Evolutionary conservation across 2,797 vertebrate genomes (phyloP), one percentile per base, ranked within the genome.

Genomic region (Sebastes itinus): DNA sequence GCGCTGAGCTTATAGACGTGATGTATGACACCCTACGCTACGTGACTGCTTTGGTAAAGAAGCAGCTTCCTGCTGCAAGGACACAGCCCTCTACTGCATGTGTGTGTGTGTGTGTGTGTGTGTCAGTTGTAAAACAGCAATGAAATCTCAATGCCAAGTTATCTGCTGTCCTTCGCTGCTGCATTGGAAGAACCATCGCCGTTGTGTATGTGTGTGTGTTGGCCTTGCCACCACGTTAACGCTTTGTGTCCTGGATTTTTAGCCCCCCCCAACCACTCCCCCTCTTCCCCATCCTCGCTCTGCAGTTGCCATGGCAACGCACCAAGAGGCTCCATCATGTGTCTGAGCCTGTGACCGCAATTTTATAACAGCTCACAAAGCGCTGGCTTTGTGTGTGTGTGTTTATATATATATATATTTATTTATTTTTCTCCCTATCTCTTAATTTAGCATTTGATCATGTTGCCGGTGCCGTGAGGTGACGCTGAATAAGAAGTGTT

Each of bases 231-330:
- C 77, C 83, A 79, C 12, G 28, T 91, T 92, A 86, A 89, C 30
- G 2, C 87, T 87, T 87, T 81, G 58, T 32, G 64, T 77, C 81
- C 76, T 52, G 62, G 54, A 90, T 68, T 22, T 32, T 22, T 23
- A 16, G 33, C 63, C 42, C 23, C 30, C 42, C 27, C 38, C 9
- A 46, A 7, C 72, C 33, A 14, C 35, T 6, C 13, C 25, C 28
- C 46, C 60, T 33, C 46, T 28, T 25, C 60, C 65, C 61, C 60
- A n/a, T 54, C 64, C 42, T 78, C 59, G 73, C 63, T 77, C 85
- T 85, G 79, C 87, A 92, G 95, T 96, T 96, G 93, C 96, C 88
- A 94, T 95, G 93, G 93, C 86, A 95, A 96, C 94, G 11, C 85
- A 91, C 85, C 87, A 81, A 87, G 89, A 94, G 92, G 87, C 90